These are phyloP conservation scores for Nymphalis io DNA, from an alignment of 1,140 invertebrate genomes.

Conservation along the genomic window DNA sequence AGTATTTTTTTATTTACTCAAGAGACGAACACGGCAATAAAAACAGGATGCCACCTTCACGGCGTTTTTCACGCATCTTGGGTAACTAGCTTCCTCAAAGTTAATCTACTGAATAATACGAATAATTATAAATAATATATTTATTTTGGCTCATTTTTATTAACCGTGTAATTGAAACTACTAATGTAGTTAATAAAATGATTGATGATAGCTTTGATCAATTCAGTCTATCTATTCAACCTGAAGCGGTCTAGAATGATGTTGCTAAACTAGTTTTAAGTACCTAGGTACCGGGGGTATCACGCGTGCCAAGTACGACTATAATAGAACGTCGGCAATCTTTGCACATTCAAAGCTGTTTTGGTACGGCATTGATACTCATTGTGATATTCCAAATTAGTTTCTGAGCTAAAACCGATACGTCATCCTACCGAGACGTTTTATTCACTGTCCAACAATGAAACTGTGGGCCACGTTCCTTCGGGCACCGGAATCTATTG, in stretches of 20 bases:
- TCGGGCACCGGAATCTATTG: slow-evolving; percentile 61
- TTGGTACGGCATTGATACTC: slow-evolving; percentile 73
- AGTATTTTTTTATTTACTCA: slow-evolving; percentile 71
- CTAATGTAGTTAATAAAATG: slow-evolving; percentile 5
- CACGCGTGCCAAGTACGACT: slow-evolving; percentile 62
- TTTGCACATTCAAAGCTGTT: slow-evolving; percentile 74
- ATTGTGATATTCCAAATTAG: slow-evolving; percentile 80
- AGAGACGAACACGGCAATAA: slow-evolving; percentile 58
- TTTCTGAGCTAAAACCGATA: slow-evolving; percentile 72
- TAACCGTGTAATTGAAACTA: slow-evolving; percentile 13
- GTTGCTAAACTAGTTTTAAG: slow-evolving; percentile 19
- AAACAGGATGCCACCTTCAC: slow-evolving; percentile 75
- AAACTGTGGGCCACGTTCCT: slow-evolving; percentile 73
- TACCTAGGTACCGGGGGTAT: slow-evolving; percentile 1
- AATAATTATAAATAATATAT: slow-evolving; percentile 36
- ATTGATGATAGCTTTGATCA: slow-evolving; percentile 2
- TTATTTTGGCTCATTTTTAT: slow-evolving; percentile 13
- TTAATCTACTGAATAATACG: slow-evolving; percentile 47
- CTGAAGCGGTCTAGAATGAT: slow-evolving; percentile 22
- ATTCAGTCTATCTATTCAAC: not conserved
- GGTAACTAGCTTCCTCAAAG: slow-evolving; percentile 58
- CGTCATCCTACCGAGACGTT: slow-evolving; percentile 75
- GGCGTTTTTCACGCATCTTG: slow-evolving; percentile 66
- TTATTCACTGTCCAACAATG: slow-evolving; percentile 74
- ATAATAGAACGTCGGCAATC: slow-evolving; percentile 55